Conservation (phyloP, 30 jellyfish, hydroid and myxozoan species). For the Aurelia coerulea region DNA sequence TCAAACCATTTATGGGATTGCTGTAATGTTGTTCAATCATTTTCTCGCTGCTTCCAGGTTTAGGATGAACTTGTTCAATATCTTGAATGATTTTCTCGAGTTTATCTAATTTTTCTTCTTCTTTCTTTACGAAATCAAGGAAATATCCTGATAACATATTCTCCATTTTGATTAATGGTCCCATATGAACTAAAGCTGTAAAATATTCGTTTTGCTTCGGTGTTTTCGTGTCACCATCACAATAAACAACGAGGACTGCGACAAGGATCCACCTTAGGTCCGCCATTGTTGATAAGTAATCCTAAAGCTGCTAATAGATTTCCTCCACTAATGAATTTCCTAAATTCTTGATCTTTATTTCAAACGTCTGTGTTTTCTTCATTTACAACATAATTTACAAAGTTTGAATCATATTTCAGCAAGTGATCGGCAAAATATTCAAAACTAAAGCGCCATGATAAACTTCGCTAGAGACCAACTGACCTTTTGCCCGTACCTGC, state of each 20-base stretch:
- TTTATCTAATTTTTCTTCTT: conserved; percentile 67
- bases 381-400: no score
- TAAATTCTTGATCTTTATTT: no score
- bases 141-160: conserved; percentile 62
- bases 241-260: conserved; percentile 1
- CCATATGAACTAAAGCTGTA: conserved; percentile 86
- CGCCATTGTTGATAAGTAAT: no score
- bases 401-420: not conserved
- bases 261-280: not conserved
- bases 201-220: conserved; percentile 48
- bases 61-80: conserved; percentile 27
- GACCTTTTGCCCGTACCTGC: conserved; percentile 63
- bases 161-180: conserved; percentile 67
- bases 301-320: not conserved
- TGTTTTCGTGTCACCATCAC: conserved; percentile 19
- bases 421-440: not conserved
- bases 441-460: conserved; percentile 9
- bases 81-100: conserved; percentile 47
- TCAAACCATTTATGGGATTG: conserved; percentile 61
- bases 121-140: conserved; percentile 37
- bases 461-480: not conserved
- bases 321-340: not conserved
- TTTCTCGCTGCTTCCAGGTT: conserved; percentile 18
- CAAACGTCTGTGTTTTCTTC: no score
- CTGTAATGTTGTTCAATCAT: conserved; percentile 38